These are phyloP conservation scores for Danio tinwini DNA, from an alignment of 2,797 vertebrate species.

Conservation along the genomic window DNA sequence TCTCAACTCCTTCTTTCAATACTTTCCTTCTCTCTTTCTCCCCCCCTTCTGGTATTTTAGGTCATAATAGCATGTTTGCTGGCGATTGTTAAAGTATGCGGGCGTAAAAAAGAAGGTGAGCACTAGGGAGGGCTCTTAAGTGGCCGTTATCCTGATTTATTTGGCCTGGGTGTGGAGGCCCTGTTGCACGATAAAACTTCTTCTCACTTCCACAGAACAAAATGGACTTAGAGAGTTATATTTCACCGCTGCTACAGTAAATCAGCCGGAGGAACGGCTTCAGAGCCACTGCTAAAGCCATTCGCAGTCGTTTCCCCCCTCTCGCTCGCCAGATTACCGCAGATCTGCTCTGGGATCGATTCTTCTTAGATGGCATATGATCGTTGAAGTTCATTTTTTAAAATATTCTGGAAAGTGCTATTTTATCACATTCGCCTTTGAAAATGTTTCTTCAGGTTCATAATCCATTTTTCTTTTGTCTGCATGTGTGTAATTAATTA, in stretches of 20 bases:
- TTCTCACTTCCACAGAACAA: slow-evolving; percentile 64
- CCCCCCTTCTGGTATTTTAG: slow-evolving; percentile 26
- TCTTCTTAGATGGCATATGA: slow-evolving; percentile 5
- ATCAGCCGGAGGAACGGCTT: slow-evolving; percentile 41
- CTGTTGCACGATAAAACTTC: slow-evolving; percentile 65
- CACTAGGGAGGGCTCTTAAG: slow-evolving; percentile 47
- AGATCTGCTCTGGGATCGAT: not conserved
- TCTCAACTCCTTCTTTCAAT: slow-evolving; percentile 20
- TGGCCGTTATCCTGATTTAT: slow-evolving; percentile 64
- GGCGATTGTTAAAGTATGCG: slow-evolving; percentile 53
- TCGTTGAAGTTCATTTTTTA: not conserved
- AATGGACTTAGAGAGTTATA: slow-evolving; percentile 62
- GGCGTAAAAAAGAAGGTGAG: slow-evolving; percentile 51
- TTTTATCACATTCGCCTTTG: not conserved
- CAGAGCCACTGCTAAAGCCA: slow-evolving; percentile 58
- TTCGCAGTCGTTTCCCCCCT: slow-evolving; percentile 61
- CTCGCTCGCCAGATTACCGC: slow-evolving; percentile 1
- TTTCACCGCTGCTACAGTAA: slow-evolving; percentile 55
- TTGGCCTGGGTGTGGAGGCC: slow-evolving; percentile 55
- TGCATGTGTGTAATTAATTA: slow-evolving; percentile 58
- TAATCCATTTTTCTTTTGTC: slow-evolving; percentile 2
- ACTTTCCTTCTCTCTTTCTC: slow-evolving; percentile 17
- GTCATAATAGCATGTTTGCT: slow-evolving; percentile 41
- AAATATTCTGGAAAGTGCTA: not conserved
- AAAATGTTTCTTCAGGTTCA: slow-evolving; percentile 2